Evolutionary conservation across 1,140 invertebrate species (phyloP).

Genomic region (Dinothrombium tinctorium): DNA sequence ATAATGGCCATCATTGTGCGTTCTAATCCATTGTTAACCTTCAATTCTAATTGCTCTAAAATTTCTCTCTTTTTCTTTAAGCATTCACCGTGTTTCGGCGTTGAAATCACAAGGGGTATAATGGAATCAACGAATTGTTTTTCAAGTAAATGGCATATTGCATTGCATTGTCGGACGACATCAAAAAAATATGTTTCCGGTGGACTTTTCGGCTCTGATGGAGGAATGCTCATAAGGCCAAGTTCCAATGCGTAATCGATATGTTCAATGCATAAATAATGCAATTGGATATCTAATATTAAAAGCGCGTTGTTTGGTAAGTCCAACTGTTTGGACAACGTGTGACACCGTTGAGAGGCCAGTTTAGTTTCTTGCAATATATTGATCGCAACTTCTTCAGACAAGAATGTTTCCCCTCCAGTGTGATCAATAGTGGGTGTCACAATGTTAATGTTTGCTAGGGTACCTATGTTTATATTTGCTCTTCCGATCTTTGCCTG

Average conservation of each 20-base stretch:
- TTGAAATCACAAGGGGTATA: constrained; percentile 66
- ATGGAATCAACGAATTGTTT: constrained; percentile 78
- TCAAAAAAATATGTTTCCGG: constrained; percentile 82
- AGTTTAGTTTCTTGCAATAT: constrained; percentile 73
- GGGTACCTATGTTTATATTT: constrained; percentile 36
- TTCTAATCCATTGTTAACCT: constrained; percentile 64
- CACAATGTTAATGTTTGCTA: constrained; percentile 52
- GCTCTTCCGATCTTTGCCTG: constrained; percentile 41
- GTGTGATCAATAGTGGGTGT: constrained; percentile 24
- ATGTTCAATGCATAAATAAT: constrained; percentile 68
- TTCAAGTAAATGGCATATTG: constrained; percentile 79
- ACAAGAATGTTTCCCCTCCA: constrained; percentile 87
- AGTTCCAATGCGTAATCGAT: constrained; percentile 88
- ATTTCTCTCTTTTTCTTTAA: constrained; percentile 60
- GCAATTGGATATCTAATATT: constrained; percentile 62
- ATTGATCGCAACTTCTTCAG: constrained; percentile 81
- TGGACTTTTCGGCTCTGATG: constrained; percentile 55
- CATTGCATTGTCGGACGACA: constrained; percentile 77
- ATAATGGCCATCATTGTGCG: constrained; percentile 58
- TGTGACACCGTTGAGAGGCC: constrained; percentile 63
- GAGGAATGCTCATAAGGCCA: constrained; percentile 59
- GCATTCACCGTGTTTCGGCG: constrained; percentile 63
- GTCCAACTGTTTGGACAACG: constrained; percentile 57
- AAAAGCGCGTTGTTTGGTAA: constrained; percentile 50
- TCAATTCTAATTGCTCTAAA: constrained; percentile 67